Evolutionary conservation across 2,113 vertebrate species (phyloP).

Genomic region (Stigmatopora argus): DNA sequence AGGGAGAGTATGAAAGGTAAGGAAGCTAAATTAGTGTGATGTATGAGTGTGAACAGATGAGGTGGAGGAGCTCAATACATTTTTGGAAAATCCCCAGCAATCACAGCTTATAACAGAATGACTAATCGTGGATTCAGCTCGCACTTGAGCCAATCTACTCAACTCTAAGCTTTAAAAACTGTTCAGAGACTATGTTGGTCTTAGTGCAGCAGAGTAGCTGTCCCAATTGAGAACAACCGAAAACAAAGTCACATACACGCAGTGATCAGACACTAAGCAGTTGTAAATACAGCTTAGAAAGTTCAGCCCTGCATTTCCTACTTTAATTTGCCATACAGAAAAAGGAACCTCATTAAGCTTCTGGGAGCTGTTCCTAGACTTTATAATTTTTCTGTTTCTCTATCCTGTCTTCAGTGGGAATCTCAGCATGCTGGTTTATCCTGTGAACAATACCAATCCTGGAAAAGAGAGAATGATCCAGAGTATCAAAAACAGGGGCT

Average conservation of each 20-base stretch:
- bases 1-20: neutral
- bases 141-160: neutral
- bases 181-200: neutral
- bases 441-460: conserved; percentile 84
- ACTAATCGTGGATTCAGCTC: neutral
- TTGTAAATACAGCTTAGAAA: neutral
- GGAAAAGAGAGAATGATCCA: conserved; percentile 86
- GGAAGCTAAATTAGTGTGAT: neutral
- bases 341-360: neutral
- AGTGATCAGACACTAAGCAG: neutral
- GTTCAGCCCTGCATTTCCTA: neutral
- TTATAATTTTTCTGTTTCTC: neutral
- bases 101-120: neutral
- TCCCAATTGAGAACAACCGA: neutral
- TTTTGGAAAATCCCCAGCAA: neutral
- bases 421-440: conserved; percentile 71
- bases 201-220: neutral
- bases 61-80: neutral
- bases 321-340: neutral
- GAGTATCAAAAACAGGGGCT: conserved; percentile 86
- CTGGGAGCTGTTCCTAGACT: neutral
- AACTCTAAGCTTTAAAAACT: neutral
- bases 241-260: neutral
- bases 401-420: conserved; percentile 67
- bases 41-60: neutral